Evolutionary conservation across 2,888 invertebrate species (phyloP).

Genomic region (Trisateles emortualis): DNA sequence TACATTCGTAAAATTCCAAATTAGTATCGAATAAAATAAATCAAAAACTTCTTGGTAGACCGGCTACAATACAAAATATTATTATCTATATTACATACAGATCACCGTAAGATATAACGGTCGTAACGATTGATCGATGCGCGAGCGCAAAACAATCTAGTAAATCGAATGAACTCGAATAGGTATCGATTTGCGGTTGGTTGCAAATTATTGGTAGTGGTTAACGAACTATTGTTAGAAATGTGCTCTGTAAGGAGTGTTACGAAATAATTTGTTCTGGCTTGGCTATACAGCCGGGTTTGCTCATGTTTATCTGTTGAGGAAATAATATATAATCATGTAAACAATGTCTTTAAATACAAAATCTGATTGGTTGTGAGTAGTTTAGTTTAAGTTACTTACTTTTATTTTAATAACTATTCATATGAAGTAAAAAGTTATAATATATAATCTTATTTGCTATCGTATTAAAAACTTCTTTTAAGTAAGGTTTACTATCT

Average conservation of each 20-base stretch:
- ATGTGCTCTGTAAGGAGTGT: background rate
- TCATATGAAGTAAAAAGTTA: no score
- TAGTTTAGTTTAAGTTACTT: no score
- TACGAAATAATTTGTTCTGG: no score
- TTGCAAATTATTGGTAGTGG: slow-evolving; percentile 17
- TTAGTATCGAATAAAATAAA: background rate
- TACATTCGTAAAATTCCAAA: background rate
- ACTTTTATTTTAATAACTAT: no score
- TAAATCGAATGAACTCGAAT: background rate
- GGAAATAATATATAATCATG: no score
- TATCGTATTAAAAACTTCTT: no score
- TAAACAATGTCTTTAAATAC: no score
- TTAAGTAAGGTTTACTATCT: no score
- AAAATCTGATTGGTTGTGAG: no score
- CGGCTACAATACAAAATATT: background rate
- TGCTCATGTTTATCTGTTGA: no score
- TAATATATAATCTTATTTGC: no score
- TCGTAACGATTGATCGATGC: slow-evolving; percentile 42
- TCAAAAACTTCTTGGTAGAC: background rate
- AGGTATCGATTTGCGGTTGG: slow-evolving; percentile 42
- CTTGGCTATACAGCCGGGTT: no score
- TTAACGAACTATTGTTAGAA: slow-evolving; percentile 42
- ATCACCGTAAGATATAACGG: slow-evolving; percentile 34
- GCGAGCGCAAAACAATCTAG: slow-evolving; percentile 14
- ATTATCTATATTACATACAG: slow-evolving; percentile 2